These are phyloP conservation scores for Xiphophorus hellerii DNA, from an alignment of 2,113 vertebrate genomes.

Conservation along the genomic window DNA sequence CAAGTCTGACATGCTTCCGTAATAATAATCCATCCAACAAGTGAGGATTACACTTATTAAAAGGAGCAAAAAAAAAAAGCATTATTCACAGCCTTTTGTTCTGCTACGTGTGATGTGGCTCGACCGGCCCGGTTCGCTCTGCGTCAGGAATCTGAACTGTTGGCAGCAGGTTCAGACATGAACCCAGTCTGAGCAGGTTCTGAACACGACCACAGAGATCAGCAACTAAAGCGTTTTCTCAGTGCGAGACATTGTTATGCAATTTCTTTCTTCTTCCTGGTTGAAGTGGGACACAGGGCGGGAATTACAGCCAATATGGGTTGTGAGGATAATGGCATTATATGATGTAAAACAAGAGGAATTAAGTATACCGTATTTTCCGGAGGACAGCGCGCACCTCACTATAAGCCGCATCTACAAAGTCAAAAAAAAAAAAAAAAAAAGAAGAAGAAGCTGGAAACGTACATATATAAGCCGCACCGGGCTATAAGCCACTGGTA, in stretches of 20 bases:
- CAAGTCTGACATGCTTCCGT: background rate
- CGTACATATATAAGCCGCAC: too few species aligned
- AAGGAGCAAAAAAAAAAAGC: background rate
- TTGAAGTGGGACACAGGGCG: background rate
- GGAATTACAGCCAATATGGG: background rate
- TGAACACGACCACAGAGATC: conserved; percentile 5
- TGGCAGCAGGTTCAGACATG: conserved; percentile 59
- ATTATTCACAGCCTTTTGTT: background rate
- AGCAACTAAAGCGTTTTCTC: background rate
- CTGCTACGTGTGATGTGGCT: background rate
- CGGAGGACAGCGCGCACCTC: too few species aligned
- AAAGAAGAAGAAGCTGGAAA: too few species aligned
- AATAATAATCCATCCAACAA: background rate
- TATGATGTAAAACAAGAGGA: too few species aligned
- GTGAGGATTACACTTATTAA: background rate
- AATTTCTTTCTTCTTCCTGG: background rate
- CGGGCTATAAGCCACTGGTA: too few species aligned
- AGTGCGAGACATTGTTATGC: background rate
- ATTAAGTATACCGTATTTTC: too few species aligned
- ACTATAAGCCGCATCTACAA: too few species aligned
- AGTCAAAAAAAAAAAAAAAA: too few species aligned
- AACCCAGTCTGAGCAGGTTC: conserved; percentile 12
- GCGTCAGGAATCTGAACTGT: conserved; percentile 45
- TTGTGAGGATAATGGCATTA: too few species aligned
- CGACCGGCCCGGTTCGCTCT: conserved; percentile 17